phyloP scores from a whole-genome alignment of 2,888 invertebrate genomes.

The Yponomeuta plumbellus region DNA sequence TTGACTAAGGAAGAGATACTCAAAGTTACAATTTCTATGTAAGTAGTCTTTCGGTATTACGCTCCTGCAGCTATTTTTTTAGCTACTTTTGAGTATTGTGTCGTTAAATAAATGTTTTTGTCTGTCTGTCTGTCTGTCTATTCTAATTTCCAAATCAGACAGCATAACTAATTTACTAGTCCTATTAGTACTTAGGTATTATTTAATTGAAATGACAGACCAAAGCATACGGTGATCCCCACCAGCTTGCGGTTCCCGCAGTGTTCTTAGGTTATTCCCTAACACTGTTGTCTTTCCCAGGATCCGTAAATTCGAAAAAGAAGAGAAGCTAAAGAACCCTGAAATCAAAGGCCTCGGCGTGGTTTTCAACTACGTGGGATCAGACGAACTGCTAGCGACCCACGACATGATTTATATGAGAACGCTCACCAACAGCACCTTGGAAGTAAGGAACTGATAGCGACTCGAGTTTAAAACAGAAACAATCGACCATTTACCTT shows the following conservation, averaged over 20 bases:
- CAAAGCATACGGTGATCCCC: too few species aligned
- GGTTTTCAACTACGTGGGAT: not conserved
- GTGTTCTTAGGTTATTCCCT: too few species aligned
- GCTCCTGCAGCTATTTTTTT: not conserved
- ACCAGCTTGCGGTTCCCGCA: too few species aligned
- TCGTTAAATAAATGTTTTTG: too few species aligned
- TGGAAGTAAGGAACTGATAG: not conserved
- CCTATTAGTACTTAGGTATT: too few species aligned
- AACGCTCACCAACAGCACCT: not conserved
- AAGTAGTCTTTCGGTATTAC: not conserved
- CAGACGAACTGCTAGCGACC: not conserved
- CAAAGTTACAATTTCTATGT: not conserved
- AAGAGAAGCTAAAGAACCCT: not conserved
- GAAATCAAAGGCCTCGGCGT: not conserved
- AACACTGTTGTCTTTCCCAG: not conserved
- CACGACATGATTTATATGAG: not conserved
- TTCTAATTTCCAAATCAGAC: too few species aligned
- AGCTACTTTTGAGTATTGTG: too few species aligned
- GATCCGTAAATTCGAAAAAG: not conserved
- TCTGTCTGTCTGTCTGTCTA: too few species aligned
- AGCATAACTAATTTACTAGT: too few species aligned
- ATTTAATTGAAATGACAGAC: too few species aligned
- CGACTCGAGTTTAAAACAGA: too few species aligned
- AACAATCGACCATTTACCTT: too few species aligned
- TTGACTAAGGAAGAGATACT: not conserved